Percentiles rank a stretch among this genome's conserved stretches.
Evolutionary conservation across 2,888 invertebrate species (phyloP).

Genomic region (Ormyrus pomaceus): DNA sequence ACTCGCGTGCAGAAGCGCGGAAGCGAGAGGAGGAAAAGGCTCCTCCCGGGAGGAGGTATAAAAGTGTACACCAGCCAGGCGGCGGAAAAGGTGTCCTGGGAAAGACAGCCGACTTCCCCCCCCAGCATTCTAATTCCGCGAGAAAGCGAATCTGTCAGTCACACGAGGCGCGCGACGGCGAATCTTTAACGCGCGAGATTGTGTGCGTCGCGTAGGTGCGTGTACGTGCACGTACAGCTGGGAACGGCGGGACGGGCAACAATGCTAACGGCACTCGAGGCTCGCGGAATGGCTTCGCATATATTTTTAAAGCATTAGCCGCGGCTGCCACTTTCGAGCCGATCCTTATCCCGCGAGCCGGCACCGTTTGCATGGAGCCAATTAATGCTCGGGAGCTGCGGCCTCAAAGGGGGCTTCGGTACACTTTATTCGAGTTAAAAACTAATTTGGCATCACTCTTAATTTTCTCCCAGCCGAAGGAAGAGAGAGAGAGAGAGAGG

Average conservation of each 20-base stretch:
- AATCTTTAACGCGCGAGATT: not conserved
- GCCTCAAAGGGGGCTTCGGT: too few relatives aligned
- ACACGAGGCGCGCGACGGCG: not conserved
- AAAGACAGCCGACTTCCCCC: not conserved
- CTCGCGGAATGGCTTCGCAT: not conserved
- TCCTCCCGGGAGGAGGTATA: not conserved
- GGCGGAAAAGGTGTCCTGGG: not conserved
- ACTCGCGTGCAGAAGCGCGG: too few relatives aligned
- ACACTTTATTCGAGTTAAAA: too few relatives aligned
- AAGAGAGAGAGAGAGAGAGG: constrained; percentile 9
- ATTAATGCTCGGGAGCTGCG: constrained; percentile 3
- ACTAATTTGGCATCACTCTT: too few relatives aligned
- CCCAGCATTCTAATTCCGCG: constrained; percentile 14
- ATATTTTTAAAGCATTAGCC: too few relatives aligned
- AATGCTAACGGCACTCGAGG: constrained; percentile 37
- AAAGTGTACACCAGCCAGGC: not conserved
- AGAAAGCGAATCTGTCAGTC: constrained; percentile 40
- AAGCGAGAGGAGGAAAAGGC: too few relatives aligned
- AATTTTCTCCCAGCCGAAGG: not conserved
- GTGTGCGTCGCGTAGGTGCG: not conserved
- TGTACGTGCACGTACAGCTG: not conserved
- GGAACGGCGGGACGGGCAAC: constrained; percentile 5
- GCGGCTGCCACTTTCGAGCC: not conserved
- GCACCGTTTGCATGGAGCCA: constrained; percentile 7
- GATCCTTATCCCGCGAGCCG: constrained; percentile 6